Base-by-base conservation (phyloP, 2,888 invertebrate species). In the Tetranychus piercei region DNA sequence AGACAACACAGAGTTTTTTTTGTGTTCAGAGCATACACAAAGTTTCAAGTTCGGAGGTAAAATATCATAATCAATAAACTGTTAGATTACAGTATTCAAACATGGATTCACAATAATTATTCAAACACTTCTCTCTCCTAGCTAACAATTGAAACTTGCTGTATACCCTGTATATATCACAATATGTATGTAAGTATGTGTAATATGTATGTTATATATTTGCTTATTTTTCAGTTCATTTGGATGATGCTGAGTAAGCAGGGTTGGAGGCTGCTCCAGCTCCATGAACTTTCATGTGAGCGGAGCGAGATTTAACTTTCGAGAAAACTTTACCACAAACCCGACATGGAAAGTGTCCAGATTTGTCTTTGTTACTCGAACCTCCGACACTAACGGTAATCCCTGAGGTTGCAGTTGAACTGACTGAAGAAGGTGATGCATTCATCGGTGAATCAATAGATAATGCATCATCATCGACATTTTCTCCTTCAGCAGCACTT, bases 271-370 rank as follows among this genome's bases (percentile, higher is more conserved):
- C 69, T 18, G 69, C 69, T 69, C 69, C 69, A 11, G 69, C 69
- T 69, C 71, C 71, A 86, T 97, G 97, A 80, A 94, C 94, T 86
- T 97, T 97, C 96, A 97, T 96, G 86, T 97, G 97, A 79, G 96
- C 96, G 86, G 94, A 96, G 85, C 96, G 89, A 86, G 95, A 96
- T 87, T 95, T 94, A 82, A 95, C 92, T 88, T 95, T 95, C 86
- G 89, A 89, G 87, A 95, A 95, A 84, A 94, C 89, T 87, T 94
- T 95, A 89, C 94, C 94, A 89, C 95, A 95, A 84, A 94, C 90
- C 88, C 93, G 94, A 88, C 95, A 95, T 82, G 94, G 94, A 85
- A 90, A 94, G 20, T 11, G 8, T 23, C 69, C 69, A 23, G 69
- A 69, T 23, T 23, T 69, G n/a, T 23, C 34, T 23, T 69, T 23